Conservation (phyloP, 2,113 vertebrate species). For the Nerophis lumbriciformis region DNA sequence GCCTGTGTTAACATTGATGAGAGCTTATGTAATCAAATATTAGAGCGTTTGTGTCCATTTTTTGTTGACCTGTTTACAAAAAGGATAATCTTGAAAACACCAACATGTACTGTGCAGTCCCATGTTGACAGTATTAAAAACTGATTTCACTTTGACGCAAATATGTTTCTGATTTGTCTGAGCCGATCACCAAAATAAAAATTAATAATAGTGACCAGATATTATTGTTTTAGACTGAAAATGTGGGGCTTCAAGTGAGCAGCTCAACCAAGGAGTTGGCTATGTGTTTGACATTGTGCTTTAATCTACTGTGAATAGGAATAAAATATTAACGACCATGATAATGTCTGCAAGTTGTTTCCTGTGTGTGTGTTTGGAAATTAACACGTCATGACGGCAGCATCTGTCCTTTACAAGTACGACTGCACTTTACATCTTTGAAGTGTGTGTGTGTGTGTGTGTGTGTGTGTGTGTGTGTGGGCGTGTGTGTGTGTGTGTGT, state of each 20-base stretch:
- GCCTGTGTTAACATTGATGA: too few relatives aligned
- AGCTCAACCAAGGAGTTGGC: background rate
- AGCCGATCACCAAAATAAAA: too few relatives aligned
- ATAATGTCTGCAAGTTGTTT: background rate
- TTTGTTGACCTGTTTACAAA: too few relatives aligned
- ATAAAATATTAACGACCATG: background rate
- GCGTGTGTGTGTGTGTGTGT: constrained; percentile 3
- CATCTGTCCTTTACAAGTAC: constrained; percentile 95
- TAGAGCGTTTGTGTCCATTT: too few relatives aligned
- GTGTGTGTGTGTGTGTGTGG: background rate
- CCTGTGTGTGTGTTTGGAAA: constrained; percentile 77
- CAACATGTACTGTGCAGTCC: too few relatives aligned
- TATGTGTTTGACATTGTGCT: background rate
- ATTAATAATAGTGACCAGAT: too few relatives aligned
- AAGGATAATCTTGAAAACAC: too few relatives aligned
- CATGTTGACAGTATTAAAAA: too few relatives aligned
- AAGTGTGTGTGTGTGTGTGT: constrained; percentile 1
- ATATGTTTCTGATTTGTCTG: too few relatives aligned
- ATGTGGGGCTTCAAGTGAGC: background rate
- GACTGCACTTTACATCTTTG: constrained; percentile 81
- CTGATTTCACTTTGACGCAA: too few relatives aligned
- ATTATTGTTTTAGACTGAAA: background rate
- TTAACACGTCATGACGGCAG: constrained; percentile 84
- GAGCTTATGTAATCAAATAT: too few relatives aligned
- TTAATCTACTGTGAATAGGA: background rate